Evolutionary conservation across 2,797 vertebrate species (phyloP).

Genomic region (Microcaecilia unicolor): DNA sequence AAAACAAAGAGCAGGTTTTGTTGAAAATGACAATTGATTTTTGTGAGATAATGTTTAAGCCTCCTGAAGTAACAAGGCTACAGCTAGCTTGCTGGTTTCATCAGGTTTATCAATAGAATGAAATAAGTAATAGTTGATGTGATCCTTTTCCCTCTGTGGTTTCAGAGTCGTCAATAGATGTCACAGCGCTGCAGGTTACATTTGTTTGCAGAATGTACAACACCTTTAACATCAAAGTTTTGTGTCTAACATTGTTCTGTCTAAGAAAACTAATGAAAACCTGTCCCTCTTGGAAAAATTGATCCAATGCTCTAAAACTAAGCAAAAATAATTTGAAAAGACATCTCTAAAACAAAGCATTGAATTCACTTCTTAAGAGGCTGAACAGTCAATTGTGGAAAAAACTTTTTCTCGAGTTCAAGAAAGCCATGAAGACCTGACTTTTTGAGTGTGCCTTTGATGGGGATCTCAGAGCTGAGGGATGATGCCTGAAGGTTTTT

Average conservation of each 20-base stretch:
- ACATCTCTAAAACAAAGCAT: not conserved
- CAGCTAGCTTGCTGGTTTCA: constrained; percentile 2
- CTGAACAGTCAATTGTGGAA: too few relatives aligned
- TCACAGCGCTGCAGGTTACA: not conserved
- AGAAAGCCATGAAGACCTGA: too few relatives aligned
- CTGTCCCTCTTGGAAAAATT: not conserved
- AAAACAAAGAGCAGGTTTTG: constrained; percentile 22
- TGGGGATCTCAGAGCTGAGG: too few relatives aligned
- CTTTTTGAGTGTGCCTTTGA: too few relatives aligned
- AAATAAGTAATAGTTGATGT: constrained; percentile 9
- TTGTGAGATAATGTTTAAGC: constrained; percentile 10
- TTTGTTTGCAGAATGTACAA: constrained; percentile 1
- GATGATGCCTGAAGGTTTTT: too few relatives aligned
- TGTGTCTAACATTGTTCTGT: constrained; percentile 6
- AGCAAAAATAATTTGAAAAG: not conserved
- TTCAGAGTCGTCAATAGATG: constrained; percentile 13
- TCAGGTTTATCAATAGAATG: constrained; percentile 12
- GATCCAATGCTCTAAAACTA: not conserved
- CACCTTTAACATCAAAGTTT: not conserved
- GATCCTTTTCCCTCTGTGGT: constrained; percentile 4
- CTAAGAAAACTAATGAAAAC: constrained; percentile 9
- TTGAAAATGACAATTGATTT: constrained; percentile 21
- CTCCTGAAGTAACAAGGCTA: constrained; percentile 1
- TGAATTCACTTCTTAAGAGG: not conserved
- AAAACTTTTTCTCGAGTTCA: too few relatives aligned